phyloP scores from a whole-genome alignment of 2,797 vertebrate genomes.

The Notamacropus eugenii region DNA sequence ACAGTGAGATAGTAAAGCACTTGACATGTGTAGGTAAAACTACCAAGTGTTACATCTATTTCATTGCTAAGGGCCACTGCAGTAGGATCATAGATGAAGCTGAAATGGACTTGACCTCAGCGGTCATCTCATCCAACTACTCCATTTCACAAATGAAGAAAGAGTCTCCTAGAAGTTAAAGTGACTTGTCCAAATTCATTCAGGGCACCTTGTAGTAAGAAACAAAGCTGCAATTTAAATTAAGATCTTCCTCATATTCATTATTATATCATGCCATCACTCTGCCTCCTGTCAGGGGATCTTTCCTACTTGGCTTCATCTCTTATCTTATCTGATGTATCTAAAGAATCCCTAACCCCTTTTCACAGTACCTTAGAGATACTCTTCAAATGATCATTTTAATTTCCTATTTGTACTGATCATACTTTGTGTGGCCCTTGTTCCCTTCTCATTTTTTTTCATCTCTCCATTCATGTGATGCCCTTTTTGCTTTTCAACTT shows the following conservation, averaged over 20 bases:
- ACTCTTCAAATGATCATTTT: background rate
- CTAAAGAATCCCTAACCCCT: background rate
- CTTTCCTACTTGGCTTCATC: background rate
- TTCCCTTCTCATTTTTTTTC: background rate
- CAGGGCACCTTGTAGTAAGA: background rate
- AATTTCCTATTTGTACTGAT: background rate
- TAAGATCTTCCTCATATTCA: background rate
- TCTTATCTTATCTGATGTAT: background rate
- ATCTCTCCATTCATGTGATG: background rate
- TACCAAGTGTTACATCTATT: rapidly evolving
- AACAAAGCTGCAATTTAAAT: background rate
- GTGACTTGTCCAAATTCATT: background rate
- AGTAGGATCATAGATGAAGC: background rate
- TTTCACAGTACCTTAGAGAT: background rate
- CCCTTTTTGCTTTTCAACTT: background rate
- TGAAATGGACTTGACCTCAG: background rate
- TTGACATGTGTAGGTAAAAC: background rate
- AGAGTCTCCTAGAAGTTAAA: background rate
- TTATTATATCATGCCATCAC: background rate
- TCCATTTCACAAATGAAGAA: background rate
- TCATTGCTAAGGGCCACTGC: background rate
- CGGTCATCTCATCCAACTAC: background rate
- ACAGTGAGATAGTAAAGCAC: background rate
- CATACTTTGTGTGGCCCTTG: background rate
- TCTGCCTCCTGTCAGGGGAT: background rate